These are phyloP conservation scores for Heterocephalus glaber DNA, from an alignment of 2,113 vertebrate genomes.

Conservation along the genomic window DNA sequence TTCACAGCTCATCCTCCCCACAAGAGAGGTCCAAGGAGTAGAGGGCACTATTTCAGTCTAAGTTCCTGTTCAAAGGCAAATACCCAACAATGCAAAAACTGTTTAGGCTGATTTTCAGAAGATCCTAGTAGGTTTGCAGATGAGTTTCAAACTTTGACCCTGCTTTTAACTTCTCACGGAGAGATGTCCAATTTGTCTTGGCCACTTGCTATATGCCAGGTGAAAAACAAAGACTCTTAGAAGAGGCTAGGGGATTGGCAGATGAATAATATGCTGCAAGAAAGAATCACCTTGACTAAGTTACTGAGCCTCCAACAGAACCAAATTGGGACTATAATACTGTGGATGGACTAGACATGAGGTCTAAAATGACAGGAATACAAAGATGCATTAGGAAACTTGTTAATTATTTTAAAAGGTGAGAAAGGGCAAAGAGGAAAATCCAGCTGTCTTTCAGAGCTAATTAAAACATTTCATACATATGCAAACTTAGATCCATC, in stretches of 20 bases:
- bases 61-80: background rate
- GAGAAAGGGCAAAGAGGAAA: background rate
- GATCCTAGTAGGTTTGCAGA: background rate
- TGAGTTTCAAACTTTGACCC: background rate
- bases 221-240: background rate
- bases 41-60: background rate
- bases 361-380: background rate
- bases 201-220: background rate
- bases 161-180: background rate
- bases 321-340: background rate
- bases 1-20: background rate
- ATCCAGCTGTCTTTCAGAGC: background rate
- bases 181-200: background rate
- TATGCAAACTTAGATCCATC: background rate
- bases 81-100: background rate
- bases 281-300: background rate
- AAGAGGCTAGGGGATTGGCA: background rate
- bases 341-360: background rate
- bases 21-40: background rate
- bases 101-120: background rate
- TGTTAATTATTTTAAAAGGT: background rate
- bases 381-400: background rate
- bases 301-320: background rate
- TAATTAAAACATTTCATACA: background rate
- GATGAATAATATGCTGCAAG: background rate